Percentiles rank a stretch among this genome's conserved stretches.
phyloP scores from a whole-genome alignment of 1,140 invertebrate species.

The Helicoverpa zea region DNA sequence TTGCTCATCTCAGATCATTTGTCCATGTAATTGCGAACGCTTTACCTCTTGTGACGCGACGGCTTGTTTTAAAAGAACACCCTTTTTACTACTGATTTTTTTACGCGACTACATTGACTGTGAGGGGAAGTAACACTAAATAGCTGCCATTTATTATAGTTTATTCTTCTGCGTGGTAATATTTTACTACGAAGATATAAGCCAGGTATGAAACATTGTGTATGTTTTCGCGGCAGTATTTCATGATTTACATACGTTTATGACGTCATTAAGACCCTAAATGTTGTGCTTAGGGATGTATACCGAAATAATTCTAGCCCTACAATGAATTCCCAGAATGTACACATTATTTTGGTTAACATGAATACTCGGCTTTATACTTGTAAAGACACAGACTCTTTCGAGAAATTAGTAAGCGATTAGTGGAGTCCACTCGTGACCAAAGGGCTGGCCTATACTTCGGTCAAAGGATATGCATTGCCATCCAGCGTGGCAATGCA shows the following conservation, averaged over 20 bases:
- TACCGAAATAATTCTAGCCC: not conserved
- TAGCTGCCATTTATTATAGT: slow-evolving; percentile 7
- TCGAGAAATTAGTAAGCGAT: too few relatives aligned
- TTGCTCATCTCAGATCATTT: slow-evolving; percentile 53
- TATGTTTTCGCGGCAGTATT: slow-evolving; percentile 2
- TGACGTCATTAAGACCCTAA: slow-evolving; percentile 18
- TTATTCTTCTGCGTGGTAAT: slow-evolving; percentile 7
- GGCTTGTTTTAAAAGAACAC: slow-evolving; percentile 49
- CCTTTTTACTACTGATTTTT: slow-evolving; percentile 46
- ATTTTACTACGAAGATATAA: slow-evolving; percentile 6
- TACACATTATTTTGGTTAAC: slow-evolving; percentile 8
- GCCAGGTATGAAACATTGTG: not conserved
- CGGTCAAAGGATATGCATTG: too few relatives aligned
- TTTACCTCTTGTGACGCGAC: slow-evolving; percentile 47
- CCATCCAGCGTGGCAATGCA: too few relatives aligned
- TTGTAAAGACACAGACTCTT: too few relatives aligned
- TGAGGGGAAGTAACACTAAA: slow-evolving; percentile 20
- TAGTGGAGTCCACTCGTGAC: too few relatives aligned
- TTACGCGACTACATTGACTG: slow-evolving; percentile 15
- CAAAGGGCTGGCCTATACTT: too few relatives aligned
- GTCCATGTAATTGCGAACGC: slow-evolving; percentile 53
- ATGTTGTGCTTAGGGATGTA: not conserved
- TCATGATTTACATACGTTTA: slow-evolving; percentile 34
- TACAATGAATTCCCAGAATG: slow-evolving; percentile 5
- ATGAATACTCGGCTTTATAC: not conserved